A percentile compares a stretch with the other conserved stretches of the same genome.
These are phyloP conservation scores for Ailurus styani DNA, from an alignment of 2,113 vertebrate species.

Conservation along the genomic window DNA sequence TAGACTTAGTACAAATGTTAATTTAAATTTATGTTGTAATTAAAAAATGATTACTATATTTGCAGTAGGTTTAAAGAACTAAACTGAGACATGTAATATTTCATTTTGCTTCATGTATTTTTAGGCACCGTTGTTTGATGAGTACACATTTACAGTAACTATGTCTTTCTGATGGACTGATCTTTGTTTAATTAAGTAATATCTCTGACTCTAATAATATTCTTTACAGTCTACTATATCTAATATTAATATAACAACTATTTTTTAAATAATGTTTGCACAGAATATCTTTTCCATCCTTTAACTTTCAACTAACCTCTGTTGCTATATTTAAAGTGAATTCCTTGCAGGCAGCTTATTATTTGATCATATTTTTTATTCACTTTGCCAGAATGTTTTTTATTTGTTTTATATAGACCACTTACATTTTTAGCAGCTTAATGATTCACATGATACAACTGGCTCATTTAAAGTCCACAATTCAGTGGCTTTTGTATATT, in stretches of 20 bases:
- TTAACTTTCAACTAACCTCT: not conserved
- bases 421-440: conserved; percentile 27
- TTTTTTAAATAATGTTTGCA: not conserved
- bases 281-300: not conserved
- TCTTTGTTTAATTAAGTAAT: not conserved
- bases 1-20: not conserved
- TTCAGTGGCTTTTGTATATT: conserved; percentile 23
- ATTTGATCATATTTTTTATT: conserved; percentile 22
- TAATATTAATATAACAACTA: not conserved
- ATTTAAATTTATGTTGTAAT: not conserved
- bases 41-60: not conserved
- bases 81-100: not conserved
- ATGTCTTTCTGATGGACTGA: not conserved
- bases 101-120: not conserved
- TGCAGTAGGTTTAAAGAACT: not conserved
- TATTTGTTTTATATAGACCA: not conserved
- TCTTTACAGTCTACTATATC: not conserved
- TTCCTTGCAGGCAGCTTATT: conserved; percentile 1
- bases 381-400: not conserved
- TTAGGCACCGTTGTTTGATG: not conserved
- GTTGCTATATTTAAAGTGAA: not conserved
- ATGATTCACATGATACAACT: not conserved
- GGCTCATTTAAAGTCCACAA: not conserved
- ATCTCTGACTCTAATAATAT: not conserved
- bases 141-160: not conserved